These are phyloP conservation scores for Ptiloglossa arizonensis DNA, from an alignment of 1,140 invertebrate genomes.

Conservation along the genomic window DNA sequence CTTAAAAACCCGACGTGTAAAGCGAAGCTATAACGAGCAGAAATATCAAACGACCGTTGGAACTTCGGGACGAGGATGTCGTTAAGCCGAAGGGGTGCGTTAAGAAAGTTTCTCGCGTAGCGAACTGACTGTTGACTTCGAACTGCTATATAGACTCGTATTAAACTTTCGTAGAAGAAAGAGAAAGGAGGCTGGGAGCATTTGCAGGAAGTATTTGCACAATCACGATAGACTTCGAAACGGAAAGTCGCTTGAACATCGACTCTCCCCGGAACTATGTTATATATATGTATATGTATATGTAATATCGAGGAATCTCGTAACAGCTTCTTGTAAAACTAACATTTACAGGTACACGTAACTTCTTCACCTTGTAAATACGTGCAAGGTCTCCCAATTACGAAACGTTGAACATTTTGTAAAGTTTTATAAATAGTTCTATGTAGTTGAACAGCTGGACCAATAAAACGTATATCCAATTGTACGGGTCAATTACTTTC, in stretches of 20 bases:
- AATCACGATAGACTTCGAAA: constrained; percentile 48
- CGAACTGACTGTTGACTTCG: background rate
- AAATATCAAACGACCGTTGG: background rate
- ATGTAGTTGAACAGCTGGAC: constrained; percentile 69
- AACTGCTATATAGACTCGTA: constrained; percentile 3
- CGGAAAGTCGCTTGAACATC: constrained; percentile 37
- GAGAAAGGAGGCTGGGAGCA: constrained; percentile 19
- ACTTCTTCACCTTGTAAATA: constrained; percentile 62
- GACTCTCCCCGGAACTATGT: constrained; percentile 30
- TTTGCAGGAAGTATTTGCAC: constrained; percentile 42
- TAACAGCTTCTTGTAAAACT: constrained; percentile 53
- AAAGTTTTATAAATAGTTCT: constrained; percentile 70
- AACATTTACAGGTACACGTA: constrained; percentile 50
- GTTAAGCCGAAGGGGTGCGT: background rate
- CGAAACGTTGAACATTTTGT: constrained; percentile 66
- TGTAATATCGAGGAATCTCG: background rate
- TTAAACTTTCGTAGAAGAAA: constrained; percentile 16
- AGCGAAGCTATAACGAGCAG: background rate
- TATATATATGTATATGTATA: background rate
- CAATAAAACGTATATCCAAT: constrained; percentile 68
- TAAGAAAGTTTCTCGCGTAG: background rate
- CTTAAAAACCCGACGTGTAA: background rate
- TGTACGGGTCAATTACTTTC: constrained; percentile 51
- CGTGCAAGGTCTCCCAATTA: constrained; percentile 53
- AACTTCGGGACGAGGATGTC: background rate